Percentiles rank a stretch among this genome's conserved stretches.
These are phyloP conservation scores for Andrena cerasifolii DNA, from an alignment of 1,140 invertebrate genomes.

Conservation along the genomic window DNA sequence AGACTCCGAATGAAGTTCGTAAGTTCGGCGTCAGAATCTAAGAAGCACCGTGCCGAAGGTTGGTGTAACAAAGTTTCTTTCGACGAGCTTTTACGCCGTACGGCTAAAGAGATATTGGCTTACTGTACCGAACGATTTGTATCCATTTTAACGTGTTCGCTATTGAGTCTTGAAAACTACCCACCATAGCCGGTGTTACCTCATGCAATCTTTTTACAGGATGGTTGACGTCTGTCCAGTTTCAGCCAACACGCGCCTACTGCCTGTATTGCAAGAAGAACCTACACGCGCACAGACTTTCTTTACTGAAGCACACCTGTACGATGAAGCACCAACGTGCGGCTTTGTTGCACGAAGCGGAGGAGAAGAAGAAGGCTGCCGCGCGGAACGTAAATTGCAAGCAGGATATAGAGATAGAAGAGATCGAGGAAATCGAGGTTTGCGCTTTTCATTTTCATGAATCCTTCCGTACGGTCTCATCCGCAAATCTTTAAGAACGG, in stretches of 20 bases:
- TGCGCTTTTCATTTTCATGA: not conserved
- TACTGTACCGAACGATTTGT: too few relatives aligned
- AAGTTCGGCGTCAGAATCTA: too few relatives aligned
- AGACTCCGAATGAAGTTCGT: too few relatives aligned
- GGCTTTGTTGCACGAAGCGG: constrained; percentile 73
- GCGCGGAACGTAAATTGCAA: constrained; percentile 20
- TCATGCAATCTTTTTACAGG: constrained; percentile 73
- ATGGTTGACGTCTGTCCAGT: constrained; percentile 83
- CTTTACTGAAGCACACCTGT: constrained; percentile 84
- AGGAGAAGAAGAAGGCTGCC: constrained; percentile 53
- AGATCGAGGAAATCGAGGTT: constrained; percentile 40
- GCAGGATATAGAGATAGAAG: constrained; percentile 55
- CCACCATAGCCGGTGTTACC: too few relatives aligned
- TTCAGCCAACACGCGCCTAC: constrained; percentile 83
- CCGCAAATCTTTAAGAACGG: not conserved
- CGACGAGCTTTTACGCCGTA: too few relatives aligned
- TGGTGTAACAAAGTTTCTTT: too few relatives aligned
- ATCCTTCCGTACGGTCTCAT: not conserved
- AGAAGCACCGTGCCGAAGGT: too few relatives aligned
- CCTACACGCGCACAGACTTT: constrained; percentile 84
- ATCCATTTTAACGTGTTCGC: not conserved
- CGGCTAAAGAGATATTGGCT: too few relatives aligned
- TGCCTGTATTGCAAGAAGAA: constrained; percentile 84
- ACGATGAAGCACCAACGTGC: constrained; percentile 84
- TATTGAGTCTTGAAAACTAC: too few relatives aligned